Evolutionary conservation across 2,888 invertebrate genomes (phyloP), one percentile per base, ranked within the genome.

Genomic region (Pristionchus entomophagus): DNA sequence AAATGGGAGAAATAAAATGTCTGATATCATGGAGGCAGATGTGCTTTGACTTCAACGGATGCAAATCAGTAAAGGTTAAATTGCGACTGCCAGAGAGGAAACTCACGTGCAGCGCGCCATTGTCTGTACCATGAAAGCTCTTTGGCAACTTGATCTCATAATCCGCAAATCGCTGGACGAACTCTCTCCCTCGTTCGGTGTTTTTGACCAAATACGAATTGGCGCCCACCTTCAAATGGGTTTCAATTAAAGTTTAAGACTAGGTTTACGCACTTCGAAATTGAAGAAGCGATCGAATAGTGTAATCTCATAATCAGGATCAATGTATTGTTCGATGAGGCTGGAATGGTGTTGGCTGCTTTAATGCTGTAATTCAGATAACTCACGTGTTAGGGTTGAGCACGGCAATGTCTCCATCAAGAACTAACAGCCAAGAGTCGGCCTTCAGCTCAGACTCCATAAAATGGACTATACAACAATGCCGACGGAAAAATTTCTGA

Each of bases 381-480:
- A 69, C 51, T 32, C 4, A 51, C 84, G 12, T 35, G 35, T 69
- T 87, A 5, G 90, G 90, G 69, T 91, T 91, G 49, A 90, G 86
- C 32, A 90, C 88, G 19, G 87, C 90, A 62, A 91, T 91, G 85
- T 90, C 90, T 6, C 88, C 91, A 84, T 90, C 91, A 19, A 90
- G 53, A 32, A 91, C 89, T 12, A 91, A 80, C 3, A 88, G 29
- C 82, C 86, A 90, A 3, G 49, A 8, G 26, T 26, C 49, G 19
- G 26, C 41, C 45, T 5, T 26, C 49, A 77, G n/a, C 26, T 77
- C 45, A 6, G 2, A 26, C 77, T 45, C 14, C 77, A 77, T 45
- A 2, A 77, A 77, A 26, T 5, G 41, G 14, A 26, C 41, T 5
- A 77, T 77, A 26, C 17, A 10, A 14, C 77, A 77, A 19, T 77